phyloP scores from a whole-genome alignment of 1,140 invertebrate species.

The Leptonema lineaticorne region DNA sequence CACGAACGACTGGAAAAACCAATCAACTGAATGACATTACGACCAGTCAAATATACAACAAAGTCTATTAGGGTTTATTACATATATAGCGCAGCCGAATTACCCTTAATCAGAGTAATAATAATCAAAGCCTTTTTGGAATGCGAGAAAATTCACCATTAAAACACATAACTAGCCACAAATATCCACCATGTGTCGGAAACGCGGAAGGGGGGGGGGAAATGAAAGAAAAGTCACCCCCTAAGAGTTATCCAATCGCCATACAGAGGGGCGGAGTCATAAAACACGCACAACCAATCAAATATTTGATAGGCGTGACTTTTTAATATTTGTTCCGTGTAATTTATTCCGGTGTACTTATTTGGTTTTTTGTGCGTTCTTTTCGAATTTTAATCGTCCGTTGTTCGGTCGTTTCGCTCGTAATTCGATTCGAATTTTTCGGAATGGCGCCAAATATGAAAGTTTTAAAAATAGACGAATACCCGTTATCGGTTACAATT shows the following conservation, averaged over 20 bases:
- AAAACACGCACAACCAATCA: not conserved
- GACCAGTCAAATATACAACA: no score
- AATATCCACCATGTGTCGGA: no score
- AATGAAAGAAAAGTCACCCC: no score
- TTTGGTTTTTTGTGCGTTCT: no score
- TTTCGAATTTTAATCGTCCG: not conserved
- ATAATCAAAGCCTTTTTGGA: not conserved
- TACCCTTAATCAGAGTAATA: slow-evolving; percentile 11
- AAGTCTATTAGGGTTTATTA: not conserved
- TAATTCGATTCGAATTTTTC: not conserved
- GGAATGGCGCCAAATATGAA: not conserved
- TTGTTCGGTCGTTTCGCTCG: not conserved
- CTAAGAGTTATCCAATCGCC: not conserved
- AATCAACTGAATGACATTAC: no score
- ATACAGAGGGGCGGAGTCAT: not conserved
- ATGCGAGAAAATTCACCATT: not conserved
- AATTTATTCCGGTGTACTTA: no score
- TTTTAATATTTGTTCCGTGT: not conserved
- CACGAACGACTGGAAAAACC: no score
- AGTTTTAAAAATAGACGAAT: no score
- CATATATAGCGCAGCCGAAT: not conserved
- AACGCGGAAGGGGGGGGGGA: no score
- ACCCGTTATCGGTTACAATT: no score
- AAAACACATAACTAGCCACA: not conserved
- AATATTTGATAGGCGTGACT: not conserved